Evolutionary conservation across 2,888 invertebrate species (phyloP), one percentile per base, ranked within the genome.

Genomic region (Notocelia uddmanniana): DNA sequence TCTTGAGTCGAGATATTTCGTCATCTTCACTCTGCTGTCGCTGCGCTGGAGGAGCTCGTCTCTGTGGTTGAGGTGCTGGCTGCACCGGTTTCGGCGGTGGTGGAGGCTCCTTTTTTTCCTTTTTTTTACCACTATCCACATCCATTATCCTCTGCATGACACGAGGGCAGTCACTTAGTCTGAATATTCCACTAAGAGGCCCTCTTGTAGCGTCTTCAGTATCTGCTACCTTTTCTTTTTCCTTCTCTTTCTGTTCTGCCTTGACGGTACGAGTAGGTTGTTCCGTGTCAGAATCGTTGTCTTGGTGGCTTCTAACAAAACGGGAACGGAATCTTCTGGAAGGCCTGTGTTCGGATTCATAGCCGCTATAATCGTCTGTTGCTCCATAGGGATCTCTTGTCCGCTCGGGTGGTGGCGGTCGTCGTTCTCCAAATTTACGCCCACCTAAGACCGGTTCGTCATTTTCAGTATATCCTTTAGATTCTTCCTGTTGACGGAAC

Each of bases 131-230:
- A 86, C 95, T 95, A 79, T 97, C 97, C 77, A 95, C 96, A 78
- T 98, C 98, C 81, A 97, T 96, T 79, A 98, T 94, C 75, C 98
- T 96, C 86, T 97, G 97, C 95, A 98, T 97, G 9, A 98, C 97
- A 72, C 98, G 95, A 0, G 98, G 97, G 64, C 98, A 98, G 86
- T 98, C 98, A 68, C 96, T 96, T 37, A 98, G 91, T 52, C 98
- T 95, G 74, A 97, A 97, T 81, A 98, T 98, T 68, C 98, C 98
- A 89, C 98, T 98, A 2, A 98, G 94, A 8, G 98, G 98, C 19
- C 95, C 97, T 60, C 96, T 95, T 13, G 98, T 97, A 0, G 97
- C 98, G 84, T 98, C 98, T 90, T 98, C 98, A 9, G 98, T 98
- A 83, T 98, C 98, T 72, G 97, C 91, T 0, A 98, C 97, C 77